phyloP scores from a whole-genome alignment of 1,140 invertebrate species.

The Euura lappo region DNA sequence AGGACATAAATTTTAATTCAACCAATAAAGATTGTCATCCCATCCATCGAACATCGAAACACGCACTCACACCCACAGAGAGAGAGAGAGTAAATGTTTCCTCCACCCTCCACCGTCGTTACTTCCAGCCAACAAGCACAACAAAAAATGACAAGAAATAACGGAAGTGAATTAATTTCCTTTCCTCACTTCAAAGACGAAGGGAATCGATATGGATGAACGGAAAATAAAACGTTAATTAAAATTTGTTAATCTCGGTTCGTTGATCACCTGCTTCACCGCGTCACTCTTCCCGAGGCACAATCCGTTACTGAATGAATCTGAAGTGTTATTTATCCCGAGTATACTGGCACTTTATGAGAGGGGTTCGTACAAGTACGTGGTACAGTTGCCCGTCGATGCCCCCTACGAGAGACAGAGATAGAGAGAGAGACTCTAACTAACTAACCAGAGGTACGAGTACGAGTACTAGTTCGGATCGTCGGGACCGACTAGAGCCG shows the following conservation, averaged over 20 bases:
- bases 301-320: not conserved
- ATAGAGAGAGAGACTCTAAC: not conserved
- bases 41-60: not conserved
- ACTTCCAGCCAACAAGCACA: no score
- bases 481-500: no score
- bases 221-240: not conserved
- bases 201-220: not conserved
- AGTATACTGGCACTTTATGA: no score
- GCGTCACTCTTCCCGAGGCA: slow-evolving; percentile 3
- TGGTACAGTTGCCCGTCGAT: not conserved
- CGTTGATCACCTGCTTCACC: not conserved
- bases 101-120: no score
- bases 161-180: no score
- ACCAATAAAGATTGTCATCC: slow-evolving; percentile 4
- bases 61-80: not conserved
- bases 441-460: no score
- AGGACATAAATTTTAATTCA: not conserved
- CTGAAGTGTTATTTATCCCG: no score
- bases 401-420: not conserved
- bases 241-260: not conserved
- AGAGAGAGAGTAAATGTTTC: not conserved
- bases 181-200: no score
- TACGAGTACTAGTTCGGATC: no score
- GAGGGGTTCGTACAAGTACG: no score
- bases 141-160: no score